Evolutionary conservation across 37 sponge, comb jelly and placozoan species (phyloP).

Genomic region (Beroe forskalii): DNA sequence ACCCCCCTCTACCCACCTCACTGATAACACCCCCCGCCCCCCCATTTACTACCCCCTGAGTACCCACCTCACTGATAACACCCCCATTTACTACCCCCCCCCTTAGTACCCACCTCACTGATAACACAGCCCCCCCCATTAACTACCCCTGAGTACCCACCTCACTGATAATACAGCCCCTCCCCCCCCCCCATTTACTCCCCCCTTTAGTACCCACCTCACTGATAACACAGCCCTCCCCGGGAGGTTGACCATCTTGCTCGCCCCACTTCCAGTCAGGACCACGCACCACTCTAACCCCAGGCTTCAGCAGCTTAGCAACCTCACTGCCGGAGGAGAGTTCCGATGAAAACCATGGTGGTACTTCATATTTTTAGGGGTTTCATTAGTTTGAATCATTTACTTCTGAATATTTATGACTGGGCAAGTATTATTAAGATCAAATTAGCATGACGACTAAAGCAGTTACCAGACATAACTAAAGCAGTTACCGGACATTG

Average conservation of each 20-base stretch:
- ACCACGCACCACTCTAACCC: constrained; percentile 84
- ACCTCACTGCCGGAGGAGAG: constrained; percentile 49
- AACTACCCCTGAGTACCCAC: constrained; percentile 81
- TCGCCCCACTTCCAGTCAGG: constrained; percentile 98
- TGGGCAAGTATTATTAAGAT: too few relatives aligned
- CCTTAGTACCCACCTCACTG: constrained; percentile 82
- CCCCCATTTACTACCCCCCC: too few relatives aligned
- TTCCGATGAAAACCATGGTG: too few relatives aligned
- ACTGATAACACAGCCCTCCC: constrained; percentile 85
- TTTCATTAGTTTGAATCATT: too few relatives aligned
- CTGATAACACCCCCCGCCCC: constrained; percentile 83
- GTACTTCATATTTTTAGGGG: too few relatives aligned
- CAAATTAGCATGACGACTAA: too few relatives aligned
- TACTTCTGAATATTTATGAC: too few relatives aligned
- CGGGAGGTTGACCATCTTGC: constrained; percentile 85
- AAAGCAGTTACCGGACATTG: constrained; percentile 52
- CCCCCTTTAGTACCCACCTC: constrained; percentile 79
- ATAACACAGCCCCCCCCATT: constrained; percentile 84
- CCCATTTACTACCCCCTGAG: constrained; percentile 82
- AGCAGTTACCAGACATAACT: too few relatives aligned
- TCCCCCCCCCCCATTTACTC: too few relatives aligned
- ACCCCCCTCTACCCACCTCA: too few relatives aligned
- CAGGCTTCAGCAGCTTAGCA: constrained; percentile 68
- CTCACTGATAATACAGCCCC: constrained; percentile 96
- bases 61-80: constrained; percentile 92